Evolutionary conservation across 2,888 invertebrate genomes (phyloP).

Genomic region (Caenorhabditis plicata): DNA sequence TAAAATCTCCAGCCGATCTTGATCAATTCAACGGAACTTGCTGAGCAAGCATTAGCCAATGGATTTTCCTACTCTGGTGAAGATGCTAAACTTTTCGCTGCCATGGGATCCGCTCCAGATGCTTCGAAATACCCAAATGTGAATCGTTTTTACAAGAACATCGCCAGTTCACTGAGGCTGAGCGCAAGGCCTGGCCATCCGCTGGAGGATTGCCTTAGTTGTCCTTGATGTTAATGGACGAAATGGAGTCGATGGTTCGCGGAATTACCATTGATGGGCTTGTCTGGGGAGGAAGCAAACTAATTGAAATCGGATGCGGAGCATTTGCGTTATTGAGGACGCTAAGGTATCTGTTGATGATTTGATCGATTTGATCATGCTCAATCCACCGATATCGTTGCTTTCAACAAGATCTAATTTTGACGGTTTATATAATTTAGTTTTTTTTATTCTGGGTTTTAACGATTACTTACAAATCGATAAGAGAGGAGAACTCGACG

Average conservation of each 20-base stretch:
- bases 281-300: constrained; percentile 83
- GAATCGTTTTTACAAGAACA: constrained; percentile 61
- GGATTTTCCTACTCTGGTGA: constrained; percentile 51
- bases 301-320: constrained; percentile 45
- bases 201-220: constrained; percentile 72
- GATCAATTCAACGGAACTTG: constrained; percentile 48
- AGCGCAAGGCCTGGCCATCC: constrained; percentile 48
- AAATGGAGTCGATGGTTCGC: constrained; percentile 77
- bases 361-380: constrained; percentile 56
- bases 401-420: constrained; percentile 65
- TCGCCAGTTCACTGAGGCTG: constrained; percentile 51
- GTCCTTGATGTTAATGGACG: constrained; percentile 91
- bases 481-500: too few relatives aligned
- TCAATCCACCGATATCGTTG: constrained; percentile 61
- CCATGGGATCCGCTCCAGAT: constrained; percentile 40
- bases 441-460: too few relatives aligned
- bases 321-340: constrained; percentile 57
- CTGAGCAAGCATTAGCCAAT: constrained; percentile 47
- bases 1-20: constrained; percentile 39
- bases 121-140: constrained; percentile 51
- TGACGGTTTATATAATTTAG: too few relatives aligned
- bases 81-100: constrained; percentile 47
- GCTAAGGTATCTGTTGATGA: constrained; percentile 59
- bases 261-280: constrained; percentile 86
- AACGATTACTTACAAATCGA: too few relatives aligned